Percentiles rank a stretch among this genome's conserved stretches.
Evolutionary conservation across 2,888 invertebrate genomes (phyloP).

Genomic region (Cepaea hortensis): DNA sequence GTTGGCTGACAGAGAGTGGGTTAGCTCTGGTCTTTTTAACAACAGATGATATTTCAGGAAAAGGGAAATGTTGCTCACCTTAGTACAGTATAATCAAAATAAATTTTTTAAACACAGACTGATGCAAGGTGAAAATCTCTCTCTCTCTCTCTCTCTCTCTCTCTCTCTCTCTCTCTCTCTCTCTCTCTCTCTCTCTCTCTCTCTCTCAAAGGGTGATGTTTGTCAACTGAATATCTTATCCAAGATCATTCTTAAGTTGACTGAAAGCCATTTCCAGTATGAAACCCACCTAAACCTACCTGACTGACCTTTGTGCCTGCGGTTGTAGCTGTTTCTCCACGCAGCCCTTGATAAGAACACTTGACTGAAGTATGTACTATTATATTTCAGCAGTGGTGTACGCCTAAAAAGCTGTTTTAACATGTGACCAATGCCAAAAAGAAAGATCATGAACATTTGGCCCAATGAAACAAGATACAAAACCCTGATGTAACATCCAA

Average conservation of each 20-base stretch:
- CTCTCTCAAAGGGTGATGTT: too few relatives aligned
- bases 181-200: too few relatives aligned
- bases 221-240: background rate
- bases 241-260: background rate
- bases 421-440: conserved; percentile 4
- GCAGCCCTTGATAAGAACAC: conserved; percentile 28
- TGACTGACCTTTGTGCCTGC: conserved; percentile 18
- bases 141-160: too few relatives aligned
- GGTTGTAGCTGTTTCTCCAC: conserved; percentile 39
- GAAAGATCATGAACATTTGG: background rate
- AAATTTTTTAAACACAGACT: too few relatives aligned
- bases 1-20: too few relatives aligned
- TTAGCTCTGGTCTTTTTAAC: too few relatives aligned
- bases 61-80: too few relatives aligned
- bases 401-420: conserved; percentile 31
- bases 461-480: background rate
- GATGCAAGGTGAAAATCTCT: too few relatives aligned
- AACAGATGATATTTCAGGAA: too few relatives aligned
- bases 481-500: background rate
- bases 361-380: conserved; percentile 33
- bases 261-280: background rate
- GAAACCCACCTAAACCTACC: conserved; percentile 29
- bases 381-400: conserved; percentile 22
- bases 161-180: too few relatives aligned
- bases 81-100: too few relatives aligned